A percentile compares a stretch with the other conserved stretches of the same genome.
Conservation (phyloP, 2,113 vertebrate species). For the Casuarius casuarius region DNA sequence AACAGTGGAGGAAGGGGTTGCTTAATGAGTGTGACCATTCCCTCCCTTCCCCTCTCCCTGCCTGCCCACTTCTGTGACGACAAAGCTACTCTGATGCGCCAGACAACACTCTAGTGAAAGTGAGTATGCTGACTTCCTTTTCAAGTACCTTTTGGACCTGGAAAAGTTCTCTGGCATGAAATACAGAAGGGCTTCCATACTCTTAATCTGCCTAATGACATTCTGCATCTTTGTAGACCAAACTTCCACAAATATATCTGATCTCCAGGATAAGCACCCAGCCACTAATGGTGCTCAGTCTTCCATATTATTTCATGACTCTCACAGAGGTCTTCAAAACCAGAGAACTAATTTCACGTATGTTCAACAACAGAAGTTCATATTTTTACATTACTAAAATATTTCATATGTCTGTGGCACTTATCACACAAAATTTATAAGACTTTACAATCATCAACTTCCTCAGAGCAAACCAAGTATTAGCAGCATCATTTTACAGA, state of each 20-base stretch:
- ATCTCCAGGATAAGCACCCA: neutral
- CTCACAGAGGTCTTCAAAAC: neutral
- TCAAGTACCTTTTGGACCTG: neutral
- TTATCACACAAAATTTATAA: neutral
- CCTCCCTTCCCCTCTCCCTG: neutral
- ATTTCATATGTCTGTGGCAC: neutral
- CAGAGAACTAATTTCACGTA: neutral
- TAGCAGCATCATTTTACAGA: neutral
- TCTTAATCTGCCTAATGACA: neutral
- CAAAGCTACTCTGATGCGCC: neutral
- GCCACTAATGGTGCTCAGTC: neutral
- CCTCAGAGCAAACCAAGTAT: neutral
- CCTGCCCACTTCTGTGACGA: neutral
- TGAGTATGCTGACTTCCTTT: neutral
- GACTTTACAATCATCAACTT: neutral
- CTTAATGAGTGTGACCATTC: neutral
- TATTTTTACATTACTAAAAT: neutral
- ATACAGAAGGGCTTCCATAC: neutral
- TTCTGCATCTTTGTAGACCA: neutral
- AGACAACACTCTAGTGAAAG: neutral
- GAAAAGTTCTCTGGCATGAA: neutral
- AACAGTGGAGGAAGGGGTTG: rapidly evolving
- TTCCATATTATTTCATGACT: neutral
- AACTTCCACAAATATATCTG: neutral
- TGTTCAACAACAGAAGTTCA: neutral